Evolutionary conservation across 2,113 vertebrate species (phyloP).

Genomic region (Hippocampus barbouri): DNA sequence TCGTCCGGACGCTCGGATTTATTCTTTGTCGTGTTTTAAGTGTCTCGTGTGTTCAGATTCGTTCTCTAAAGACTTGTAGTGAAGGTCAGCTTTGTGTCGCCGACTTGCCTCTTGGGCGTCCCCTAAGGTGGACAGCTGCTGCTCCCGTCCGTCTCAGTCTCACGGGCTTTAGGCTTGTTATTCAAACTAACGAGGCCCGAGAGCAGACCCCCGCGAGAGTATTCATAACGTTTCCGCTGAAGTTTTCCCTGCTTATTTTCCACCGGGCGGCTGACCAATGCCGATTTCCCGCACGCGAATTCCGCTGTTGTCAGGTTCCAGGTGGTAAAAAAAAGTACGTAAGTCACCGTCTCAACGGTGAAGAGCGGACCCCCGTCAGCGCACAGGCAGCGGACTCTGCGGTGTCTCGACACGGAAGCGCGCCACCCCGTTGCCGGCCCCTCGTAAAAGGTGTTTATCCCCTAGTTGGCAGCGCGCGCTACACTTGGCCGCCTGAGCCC

Average conservation of each 20-base stretch:
- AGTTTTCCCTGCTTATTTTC: conserved; percentile 40
- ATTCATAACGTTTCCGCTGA: conserved; percentile 45
- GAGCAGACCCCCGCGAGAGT: conserved; percentile 20
- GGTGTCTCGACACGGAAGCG: not conserved
- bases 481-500: conserved; percentile 9
- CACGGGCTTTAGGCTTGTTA: conserved; percentile 30
- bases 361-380: conserved; percentile 18
- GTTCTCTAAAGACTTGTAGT: not conserved
- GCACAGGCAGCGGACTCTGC: not conserved
- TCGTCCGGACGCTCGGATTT: not conserved
- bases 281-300: not conserved
- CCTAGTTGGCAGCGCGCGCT: conserved; percentile 17
- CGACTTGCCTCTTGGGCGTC: not conserved
- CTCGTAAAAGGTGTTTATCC: conserved; percentile 51
- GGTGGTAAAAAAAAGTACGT: conserved; percentile 10
- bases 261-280: conserved; percentile 2
- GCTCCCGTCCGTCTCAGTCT: conserved; percentile 25
- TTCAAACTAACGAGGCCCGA: conserved; percentile 28
- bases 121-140: conserved; percentile 43
- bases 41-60: not conserved
- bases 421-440: conserved; percentile 30
- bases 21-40: too few relatives aligned
- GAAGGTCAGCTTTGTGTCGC: not conserved
- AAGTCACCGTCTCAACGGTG: conserved; percentile 26
- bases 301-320: not conserved